phyloP scores from a whole-genome alignment of 2,888 invertebrate species.

The Amorpha juglandis region DNA sequence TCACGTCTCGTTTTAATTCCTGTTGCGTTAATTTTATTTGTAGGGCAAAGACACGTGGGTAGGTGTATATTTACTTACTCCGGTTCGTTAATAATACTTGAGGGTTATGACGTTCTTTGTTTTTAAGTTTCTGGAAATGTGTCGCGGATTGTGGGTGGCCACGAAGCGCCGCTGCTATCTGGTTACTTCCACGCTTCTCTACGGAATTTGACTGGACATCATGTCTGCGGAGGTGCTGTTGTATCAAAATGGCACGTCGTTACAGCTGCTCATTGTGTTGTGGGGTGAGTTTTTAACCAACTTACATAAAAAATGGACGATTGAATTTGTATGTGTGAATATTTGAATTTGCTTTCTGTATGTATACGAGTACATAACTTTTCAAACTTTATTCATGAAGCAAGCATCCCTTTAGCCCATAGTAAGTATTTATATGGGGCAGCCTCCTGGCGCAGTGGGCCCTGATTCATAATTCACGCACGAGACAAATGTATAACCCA shows the following conservation, averaged over 20 bases:
- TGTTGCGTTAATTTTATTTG: neutral
- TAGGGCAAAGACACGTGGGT: constrained; percentile 2
- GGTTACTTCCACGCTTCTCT: constrained; percentile 71
- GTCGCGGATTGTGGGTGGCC: constrained; percentile 65
- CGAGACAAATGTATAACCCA: no score
- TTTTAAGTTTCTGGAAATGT: constrained; percentile 45
- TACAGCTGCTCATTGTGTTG: constrained; percentile 76
- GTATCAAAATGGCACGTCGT: constrained; percentile 62
- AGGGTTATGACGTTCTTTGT: neutral
- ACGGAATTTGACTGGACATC: constrained; percentile 67
- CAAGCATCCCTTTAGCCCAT: no score
- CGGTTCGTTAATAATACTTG: neutral
- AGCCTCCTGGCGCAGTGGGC: no score
- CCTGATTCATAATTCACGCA: no score
- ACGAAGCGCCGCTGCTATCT: constrained; percentile 55
- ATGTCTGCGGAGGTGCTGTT: constrained; percentile 75
- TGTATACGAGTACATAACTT: no score
- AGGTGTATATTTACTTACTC: neutral
- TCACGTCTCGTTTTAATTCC: neutral
- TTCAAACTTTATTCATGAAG: neutral
- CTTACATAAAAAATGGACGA: no score
- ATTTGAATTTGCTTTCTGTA: no score
- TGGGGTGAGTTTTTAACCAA: constrained; percentile 58
- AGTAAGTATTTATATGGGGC: no score
- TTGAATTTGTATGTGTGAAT: no score